Evolutionary conservation across 2,113 vertebrate species (phyloP).

Genomic region (Pelobates fuscus): DNA sequence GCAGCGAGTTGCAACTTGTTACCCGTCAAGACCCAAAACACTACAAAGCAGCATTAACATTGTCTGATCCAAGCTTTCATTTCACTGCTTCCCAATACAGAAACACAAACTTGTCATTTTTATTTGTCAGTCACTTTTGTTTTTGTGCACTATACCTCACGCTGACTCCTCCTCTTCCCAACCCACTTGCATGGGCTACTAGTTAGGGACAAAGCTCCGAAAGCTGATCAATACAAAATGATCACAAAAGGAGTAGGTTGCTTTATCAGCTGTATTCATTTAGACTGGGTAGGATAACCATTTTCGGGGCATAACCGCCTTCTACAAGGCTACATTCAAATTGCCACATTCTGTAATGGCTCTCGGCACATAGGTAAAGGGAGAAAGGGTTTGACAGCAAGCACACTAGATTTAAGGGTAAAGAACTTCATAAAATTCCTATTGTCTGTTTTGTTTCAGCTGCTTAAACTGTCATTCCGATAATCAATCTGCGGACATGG

Average conservation of each 20-base stretch:
- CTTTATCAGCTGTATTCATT: slow-evolving; percentile 46
- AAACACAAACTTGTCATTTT: slow-evolving; percentile 52
- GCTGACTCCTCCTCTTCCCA: slow-evolving; percentile 43
- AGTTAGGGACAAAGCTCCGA: slow-evolving; percentile 43
- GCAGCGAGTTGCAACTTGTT: slow-evolving; percentile 7
- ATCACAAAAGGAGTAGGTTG: slow-evolving; percentile 45
- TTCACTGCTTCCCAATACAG: slow-evolving; percentile 12
- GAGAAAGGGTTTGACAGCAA: no score
- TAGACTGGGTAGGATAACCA: slow-evolving; percentile 11
- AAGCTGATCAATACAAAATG: slow-evolving; percentile 43
- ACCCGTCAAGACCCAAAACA: background rate
- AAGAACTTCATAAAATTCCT: no score
- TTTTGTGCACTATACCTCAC: slow-evolving; percentile 42
- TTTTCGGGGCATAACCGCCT: slow-evolving; percentile 21
- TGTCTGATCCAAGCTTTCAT: slow-evolving; percentile 39
- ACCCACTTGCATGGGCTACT: slow-evolving; percentile 47
- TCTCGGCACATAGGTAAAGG: no score
- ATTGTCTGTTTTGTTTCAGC: no score
- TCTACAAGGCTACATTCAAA: slow-evolving; percentile 17
- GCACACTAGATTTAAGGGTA: no score
- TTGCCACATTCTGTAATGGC: no score
- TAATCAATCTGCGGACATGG: no score
- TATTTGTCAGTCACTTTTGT: slow-evolving; percentile 50
- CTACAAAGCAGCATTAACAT: slow-evolving; percentile 45
- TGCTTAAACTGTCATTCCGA: no score